These are phyloP conservation scores for Muscina levida DNA, from an alignment of 2,888 invertebrate genomes.

Conservation along the genomic window DNA sequence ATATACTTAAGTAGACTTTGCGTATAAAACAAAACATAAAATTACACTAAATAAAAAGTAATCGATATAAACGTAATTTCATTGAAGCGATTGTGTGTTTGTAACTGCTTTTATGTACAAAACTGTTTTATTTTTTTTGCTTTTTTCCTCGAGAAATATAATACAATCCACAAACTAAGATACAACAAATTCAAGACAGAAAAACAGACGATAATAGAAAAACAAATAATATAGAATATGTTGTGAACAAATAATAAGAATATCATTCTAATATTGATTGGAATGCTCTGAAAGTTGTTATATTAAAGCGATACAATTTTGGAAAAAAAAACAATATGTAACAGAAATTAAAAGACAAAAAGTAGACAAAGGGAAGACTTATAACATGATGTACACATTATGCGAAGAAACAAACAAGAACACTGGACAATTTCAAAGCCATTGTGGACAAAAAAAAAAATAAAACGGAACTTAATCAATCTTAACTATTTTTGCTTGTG, in stretches of 20 bases:
- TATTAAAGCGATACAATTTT: not conserved
- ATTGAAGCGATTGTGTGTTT: not conserved
- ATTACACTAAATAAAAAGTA: not conserved
- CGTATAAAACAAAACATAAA: conserved; percentile 11
- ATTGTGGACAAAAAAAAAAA: no score
- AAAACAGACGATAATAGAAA: not conserved
- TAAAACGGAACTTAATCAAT: no score
- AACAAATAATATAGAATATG: not conserved
- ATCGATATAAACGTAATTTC: not conserved
- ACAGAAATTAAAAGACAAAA: not conserved
- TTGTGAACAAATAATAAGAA: no score
- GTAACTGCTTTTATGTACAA: conserved; percentile 11
- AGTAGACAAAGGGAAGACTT: conserved; percentile 8
- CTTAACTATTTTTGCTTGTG: no score
- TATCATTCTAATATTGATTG: conserved; percentile 29
- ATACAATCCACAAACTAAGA: conserved; percentile 1
- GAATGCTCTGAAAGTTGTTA: conserved; percentile 42
- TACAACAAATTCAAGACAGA: not conserved
- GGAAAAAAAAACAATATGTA: no score
- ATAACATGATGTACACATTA: not conserved
- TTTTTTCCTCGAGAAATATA: conserved; percentile 2
- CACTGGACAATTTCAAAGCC: not conserved
- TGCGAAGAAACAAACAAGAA: not conserved
- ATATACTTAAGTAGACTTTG: conserved; percentile 59
- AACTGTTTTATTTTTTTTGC: not conserved